Evolutionary conservation across 2,113 vertebrate genomes (phyloP).

Genomic region (Chlorodrepanis virens): DNA sequence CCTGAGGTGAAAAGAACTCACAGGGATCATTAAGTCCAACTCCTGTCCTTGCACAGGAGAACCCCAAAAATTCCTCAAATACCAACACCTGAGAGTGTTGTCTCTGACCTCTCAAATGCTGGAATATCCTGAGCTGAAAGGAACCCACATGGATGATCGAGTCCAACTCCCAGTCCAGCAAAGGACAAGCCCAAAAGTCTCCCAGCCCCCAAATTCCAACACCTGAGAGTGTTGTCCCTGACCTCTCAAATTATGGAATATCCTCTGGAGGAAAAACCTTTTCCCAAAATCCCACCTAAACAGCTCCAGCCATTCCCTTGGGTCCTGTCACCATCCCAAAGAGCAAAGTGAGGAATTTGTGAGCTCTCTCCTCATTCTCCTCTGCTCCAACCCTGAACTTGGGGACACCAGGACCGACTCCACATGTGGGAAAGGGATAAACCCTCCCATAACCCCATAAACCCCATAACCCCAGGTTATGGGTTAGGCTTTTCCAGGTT

Average conservation of each 20-base stretch:
- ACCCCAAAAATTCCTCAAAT: too few species aligned
- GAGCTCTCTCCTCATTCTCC: neutral
- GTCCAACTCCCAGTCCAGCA: neutral
- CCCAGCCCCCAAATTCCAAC: too few species aligned
- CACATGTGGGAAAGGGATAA: too few species aligned
- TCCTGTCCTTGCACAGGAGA: accelerated
- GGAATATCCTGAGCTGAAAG: too few species aligned
- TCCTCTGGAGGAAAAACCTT: neutral
- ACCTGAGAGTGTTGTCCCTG: too few species aligned
- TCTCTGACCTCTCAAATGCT: too few species aligned
- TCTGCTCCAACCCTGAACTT: accelerated
- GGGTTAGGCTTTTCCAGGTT: too few species aligned
- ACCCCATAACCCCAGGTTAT: too few species aligned
- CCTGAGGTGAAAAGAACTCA: too few species aligned
- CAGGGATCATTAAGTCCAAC: neutral
- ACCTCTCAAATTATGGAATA: too few species aligned
- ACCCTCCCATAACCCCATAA: too few species aligned
- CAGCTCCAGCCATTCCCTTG: neutral
- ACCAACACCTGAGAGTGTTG: neutral
- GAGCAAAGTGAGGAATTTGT: accelerated
- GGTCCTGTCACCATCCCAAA: accelerated
- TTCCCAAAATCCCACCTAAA: neutral
- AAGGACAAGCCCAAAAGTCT: neutral
- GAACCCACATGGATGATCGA: neutral
- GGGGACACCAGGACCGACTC: accelerated